A percentile compares a stretch with the other conserved stretches of the same genome.
Conservation (phyloP, 2,797 vertebrate species). For the Galagoides demidoff region DNA sequence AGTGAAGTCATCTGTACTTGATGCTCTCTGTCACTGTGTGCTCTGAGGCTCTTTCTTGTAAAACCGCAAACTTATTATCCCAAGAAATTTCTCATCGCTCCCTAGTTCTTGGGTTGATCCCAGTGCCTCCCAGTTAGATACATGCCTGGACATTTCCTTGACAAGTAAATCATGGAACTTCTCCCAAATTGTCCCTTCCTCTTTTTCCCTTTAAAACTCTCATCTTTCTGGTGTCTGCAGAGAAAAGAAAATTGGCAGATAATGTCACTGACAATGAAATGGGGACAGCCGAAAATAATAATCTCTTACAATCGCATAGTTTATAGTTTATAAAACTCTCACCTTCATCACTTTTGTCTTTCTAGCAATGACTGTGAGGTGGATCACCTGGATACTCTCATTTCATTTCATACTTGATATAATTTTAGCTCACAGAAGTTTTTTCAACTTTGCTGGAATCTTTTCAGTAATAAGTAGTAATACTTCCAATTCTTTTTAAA, state of each 20-base stretch:
- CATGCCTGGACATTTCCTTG: neutral
- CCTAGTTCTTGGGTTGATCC: neutral
- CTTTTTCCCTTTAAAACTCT: neutral
- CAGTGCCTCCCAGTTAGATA: neutral
- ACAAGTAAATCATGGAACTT: neutral
- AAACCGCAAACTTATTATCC: neutral
- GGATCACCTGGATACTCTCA: neutral
- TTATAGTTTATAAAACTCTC: neutral
- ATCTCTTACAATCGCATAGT: neutral
- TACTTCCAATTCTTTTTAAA: neutral
- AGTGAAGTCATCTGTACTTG: neutral
- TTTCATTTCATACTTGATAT: neutral
- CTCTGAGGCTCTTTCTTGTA: neutral
- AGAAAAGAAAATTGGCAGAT: slow-evolving; percentile 45
- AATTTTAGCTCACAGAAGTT: neutral
- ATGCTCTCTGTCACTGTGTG: neutral
- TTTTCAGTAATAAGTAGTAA: neutral
- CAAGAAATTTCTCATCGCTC: neutral
- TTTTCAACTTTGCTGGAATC: neutral
- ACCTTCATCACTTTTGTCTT: neutral
- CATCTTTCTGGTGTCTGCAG: neutral
- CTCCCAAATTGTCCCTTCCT: neutral
- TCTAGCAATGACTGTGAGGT: neutral
- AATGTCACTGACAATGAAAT: neutral
- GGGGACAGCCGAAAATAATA: slow-evolving; percentile 3